These are phyloP conservation scores for Chiloscyllium punctatum DNA, from an alignment of 2,797 vertebrate species.

Conservation along the genomic window DNA sequence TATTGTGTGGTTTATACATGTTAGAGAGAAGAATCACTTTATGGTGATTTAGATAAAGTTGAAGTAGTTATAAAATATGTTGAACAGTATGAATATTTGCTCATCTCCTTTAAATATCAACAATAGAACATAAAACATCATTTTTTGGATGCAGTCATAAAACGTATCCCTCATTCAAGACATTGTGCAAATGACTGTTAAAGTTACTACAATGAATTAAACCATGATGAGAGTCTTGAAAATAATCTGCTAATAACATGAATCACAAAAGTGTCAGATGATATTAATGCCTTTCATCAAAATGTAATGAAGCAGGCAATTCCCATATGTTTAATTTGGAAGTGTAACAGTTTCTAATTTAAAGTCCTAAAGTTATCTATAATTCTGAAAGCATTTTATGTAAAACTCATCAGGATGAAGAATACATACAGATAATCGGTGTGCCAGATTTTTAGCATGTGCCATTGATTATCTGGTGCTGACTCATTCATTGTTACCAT, in stretches of 20 bases:
- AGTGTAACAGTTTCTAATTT: background rate
- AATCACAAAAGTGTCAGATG: background rate
- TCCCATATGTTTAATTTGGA: slow-evolving; percentile 17
- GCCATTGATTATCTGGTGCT: background rate
- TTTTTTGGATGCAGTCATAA: background rate
- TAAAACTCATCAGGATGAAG: background rate
- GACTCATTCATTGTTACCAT: too few species aligned
- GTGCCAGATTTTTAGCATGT: background rate
- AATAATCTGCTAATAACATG: background rate
- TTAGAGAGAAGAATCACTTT: background rate
- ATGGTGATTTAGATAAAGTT: background rate
- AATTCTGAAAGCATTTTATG: background rate
- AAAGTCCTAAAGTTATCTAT: background rate
- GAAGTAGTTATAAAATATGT: background rate
- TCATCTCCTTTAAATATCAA: background rate
- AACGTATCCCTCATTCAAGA: background rate
- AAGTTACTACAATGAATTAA: background rate
- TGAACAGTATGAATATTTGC: background rate
- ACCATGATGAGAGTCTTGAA: background rate
- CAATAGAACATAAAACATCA: background rate
- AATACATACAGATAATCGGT: background rate
- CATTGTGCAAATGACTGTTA: background rate
- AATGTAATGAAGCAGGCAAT: slow-evolving; percentile 14
- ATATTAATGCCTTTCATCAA: background rate
- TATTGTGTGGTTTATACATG: background rate